Percentiles rank a stretch among this genome's conserved stretches.
Evolutionary conservation across 2,888 invertebrate genomes (phyloP).

Genomic region (Girardia tigrina): DNA sequence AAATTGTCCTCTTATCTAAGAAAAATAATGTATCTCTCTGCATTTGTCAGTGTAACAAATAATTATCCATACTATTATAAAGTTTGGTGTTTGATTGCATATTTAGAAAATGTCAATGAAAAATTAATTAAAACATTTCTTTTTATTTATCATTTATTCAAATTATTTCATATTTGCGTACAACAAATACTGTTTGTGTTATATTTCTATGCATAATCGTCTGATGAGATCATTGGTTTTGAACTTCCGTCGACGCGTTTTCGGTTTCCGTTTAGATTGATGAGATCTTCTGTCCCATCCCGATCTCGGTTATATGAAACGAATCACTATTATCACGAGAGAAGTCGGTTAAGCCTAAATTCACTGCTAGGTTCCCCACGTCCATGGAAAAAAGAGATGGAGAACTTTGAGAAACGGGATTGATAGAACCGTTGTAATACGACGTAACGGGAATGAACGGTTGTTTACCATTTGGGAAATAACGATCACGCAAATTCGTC

Average conservation of each 20-base stretch:
- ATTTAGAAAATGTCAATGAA: background rate
- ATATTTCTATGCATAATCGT: constrained; percentile 4
- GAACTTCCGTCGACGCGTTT: too few species aligned
- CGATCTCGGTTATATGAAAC: background rate
- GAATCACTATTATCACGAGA: background rate
- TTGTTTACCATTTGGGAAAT: constrained; percentile 15
- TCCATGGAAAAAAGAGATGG: constrained; percentile 1
- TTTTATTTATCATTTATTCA: background rate
- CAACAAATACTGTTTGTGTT: constrained; percentile 1
- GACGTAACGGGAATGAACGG: background rate
- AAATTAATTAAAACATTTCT: background rate
- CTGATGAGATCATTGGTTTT: constrained; percentile 6
- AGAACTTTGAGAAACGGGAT: constrained; percentile 7
- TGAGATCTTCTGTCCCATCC: constrained; percentile 15
- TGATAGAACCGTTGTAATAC: background rate
- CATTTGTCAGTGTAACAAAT: background rate
- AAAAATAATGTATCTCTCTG: background rate
- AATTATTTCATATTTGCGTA: background rate
- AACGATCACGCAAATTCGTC: background rate
- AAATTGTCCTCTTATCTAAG: constrained; percentile 9
- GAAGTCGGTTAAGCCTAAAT: constrained; percentile 4
- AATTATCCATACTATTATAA: background rate
- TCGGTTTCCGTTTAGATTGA: background rate
- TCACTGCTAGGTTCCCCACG: background rate
- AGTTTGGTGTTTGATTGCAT: background rate